phyloP scores from a whole-genome alignment of 2,113 vertebrate species.

The Triplophysa dalaica region DNA sequence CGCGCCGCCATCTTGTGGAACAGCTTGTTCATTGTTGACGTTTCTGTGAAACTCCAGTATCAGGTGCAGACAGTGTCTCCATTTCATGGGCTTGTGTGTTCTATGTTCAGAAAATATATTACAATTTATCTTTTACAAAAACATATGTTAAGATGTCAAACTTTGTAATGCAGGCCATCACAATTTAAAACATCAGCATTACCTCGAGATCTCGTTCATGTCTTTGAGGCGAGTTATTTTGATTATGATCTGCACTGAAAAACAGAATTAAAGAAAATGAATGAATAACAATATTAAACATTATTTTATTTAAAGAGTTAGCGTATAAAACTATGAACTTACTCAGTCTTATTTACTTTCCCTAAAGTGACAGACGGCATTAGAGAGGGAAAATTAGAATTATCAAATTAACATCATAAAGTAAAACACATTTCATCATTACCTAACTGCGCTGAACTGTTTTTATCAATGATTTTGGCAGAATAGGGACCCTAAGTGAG shows the following conservation, averaged over 20 bases:
- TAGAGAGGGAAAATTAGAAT: not conserved
- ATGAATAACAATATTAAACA: too few relatives aligned
- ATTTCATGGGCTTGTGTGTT: not conserved
- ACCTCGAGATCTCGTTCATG: too few relatives aligned
- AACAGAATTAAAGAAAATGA: too few relatives aligned
- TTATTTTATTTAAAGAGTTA: not conserved
- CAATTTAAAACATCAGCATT: not conserved
- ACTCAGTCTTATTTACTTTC: not conserved
- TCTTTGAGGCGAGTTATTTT: too few relatives aligned
- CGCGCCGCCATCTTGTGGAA: too few relatives aligned
- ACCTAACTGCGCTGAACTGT: too few relatives aligned
- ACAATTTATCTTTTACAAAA: not conserved
- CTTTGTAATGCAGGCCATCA: too few relatives aligned
- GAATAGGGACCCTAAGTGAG: too few relatives aligned
- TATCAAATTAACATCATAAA: not conserved
- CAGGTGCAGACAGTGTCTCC: not conserved
- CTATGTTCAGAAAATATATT: not conserved
- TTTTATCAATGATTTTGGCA: too few relatives aligned
- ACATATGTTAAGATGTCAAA: not conserved
- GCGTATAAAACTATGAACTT: not conserved
- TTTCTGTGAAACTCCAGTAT: not conserved
- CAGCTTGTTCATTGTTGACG: too few relatives aligned
- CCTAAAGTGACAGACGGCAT: not conserved
- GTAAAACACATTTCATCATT: too few relatives aligned
- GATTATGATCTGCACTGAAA: too few relatives aligned